Conservation (phyloP, 2,113 vertebrate species). For the Rynchops niger region DNA sequence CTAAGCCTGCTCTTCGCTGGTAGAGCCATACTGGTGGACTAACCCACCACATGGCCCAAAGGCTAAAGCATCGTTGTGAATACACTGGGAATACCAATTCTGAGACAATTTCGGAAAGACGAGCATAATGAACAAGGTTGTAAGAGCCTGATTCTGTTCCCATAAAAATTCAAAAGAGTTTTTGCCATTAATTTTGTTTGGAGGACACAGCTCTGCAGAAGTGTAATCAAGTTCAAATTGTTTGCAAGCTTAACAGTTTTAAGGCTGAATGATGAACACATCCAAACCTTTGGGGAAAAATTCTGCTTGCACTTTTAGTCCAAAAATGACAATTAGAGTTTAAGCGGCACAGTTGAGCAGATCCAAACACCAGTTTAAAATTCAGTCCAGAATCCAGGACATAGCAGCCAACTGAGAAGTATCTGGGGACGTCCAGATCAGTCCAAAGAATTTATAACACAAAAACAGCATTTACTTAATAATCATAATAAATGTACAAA, state of each 20-base stretch:
- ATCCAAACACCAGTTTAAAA: constrained; percentile 61
- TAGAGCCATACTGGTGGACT: background rate
- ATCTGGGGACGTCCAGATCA: constrained; percentile 46
- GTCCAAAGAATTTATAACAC: constrained; percentile 63
- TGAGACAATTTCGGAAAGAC: background rate
- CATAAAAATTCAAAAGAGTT: background rate
- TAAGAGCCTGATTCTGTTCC: background rate
- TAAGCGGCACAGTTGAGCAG: constrained; percentile 61
- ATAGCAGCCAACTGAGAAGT: constrained; percentile 53
- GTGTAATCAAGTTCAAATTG: constrained; percentile 56
- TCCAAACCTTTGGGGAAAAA: constrained; percentile 55
- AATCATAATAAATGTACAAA: constrained; percentile 39
- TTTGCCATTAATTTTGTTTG: constrained; percentile 24
- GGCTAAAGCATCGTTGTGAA: background rate
- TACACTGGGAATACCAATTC: background rate
- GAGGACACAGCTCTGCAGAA: constrained; percentile 17
- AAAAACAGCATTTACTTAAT: constrained; percentile 32
- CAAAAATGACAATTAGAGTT: constrained; percentile 64
- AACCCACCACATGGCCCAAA: rapidly evolving
- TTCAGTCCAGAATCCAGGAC: constrained; percentile 53
- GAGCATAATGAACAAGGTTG: background rate
- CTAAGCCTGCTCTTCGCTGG: background rate
- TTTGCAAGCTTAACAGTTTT: constrained; percentile 55
- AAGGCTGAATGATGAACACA: constrained; percentile 65
- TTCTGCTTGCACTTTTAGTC: constrained; percentile 54